Evolutionary conservation across 2,888 invertebrate genomes (phyloP), one percentile per base, ranked within the genome.

Genomic region (Pristionchus exspectatus): DNA sequence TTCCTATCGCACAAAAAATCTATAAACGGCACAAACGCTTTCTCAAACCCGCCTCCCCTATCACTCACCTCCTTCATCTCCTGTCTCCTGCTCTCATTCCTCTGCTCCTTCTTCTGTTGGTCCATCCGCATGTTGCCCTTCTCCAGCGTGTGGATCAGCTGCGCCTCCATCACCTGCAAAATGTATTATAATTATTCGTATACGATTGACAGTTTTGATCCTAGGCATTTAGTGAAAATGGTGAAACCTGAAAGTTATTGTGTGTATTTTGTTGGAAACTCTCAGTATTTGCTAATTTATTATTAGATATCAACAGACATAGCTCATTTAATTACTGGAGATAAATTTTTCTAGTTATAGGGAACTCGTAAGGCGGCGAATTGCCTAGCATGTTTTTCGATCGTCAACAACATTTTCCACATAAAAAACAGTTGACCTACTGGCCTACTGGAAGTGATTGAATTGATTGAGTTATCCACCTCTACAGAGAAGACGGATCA

Each of bases 91-190:
- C 27, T 88, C 83, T 91, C 91, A 18, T 84, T 88, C 91, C 96
- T 96, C 95, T 96, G 95, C 90, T 96, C 95, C 93, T 95, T 95
- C 88, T 97, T 97, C 94, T 98, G 96, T 94, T 98, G 97, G 95
- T 98, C 98, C 94, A 98, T 97, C 0, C 98, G 96, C 94, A 98
- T 97, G 95, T 98, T 98, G 96, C 98, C 98, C 0, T 98, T 98
- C 95, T 98, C 98, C 74, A 99, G 96, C 93, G 97, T 97, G 95
- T 98, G 99, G 90, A 99, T 99, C 95, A 99, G 99, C 24, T 98
- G 98, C 89, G 99, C 98, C 96, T 99, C 99, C 91, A 98, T 97
- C 9, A 98, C 96, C 96, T 96, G 91, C 59, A 94, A 90, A n/a
- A n/a, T n/a, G n/a, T n/a, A n/a, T n/a, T n/a, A n/a, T n/a, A n/a